These are phyloP conservation scores for Bombylius discolor DNA, from an alignment of 2,888 invertebrate species.

Conservation along the genomic window DNA sequence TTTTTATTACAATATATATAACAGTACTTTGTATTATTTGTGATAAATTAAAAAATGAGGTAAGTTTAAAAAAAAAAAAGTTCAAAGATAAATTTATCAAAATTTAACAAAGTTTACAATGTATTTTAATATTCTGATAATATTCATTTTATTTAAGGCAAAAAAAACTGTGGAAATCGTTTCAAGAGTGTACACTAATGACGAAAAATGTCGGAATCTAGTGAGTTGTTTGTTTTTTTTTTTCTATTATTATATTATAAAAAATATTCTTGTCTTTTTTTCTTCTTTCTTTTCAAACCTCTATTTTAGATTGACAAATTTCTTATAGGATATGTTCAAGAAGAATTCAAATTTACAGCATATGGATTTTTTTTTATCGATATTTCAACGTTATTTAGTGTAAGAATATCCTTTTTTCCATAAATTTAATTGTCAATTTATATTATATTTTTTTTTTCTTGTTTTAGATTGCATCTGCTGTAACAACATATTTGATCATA, in stretches of 20 bases:
- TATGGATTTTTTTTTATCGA: slow-evolving; percentile 35
- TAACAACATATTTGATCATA: slow-evolving; percentile 34
- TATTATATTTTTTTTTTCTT: background rate
- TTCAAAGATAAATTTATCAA: too few relatives aligned
- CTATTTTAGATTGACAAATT: slow-evolving; percentile 30
- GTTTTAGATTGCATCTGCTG: slow-evolving; percentile 31
- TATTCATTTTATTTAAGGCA: slow-evolving; percentile 19
- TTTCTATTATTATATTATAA: too few relatives aligned
- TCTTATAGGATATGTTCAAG: slow-evolving; percentile 32
- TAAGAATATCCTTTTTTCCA: slow-evolving; percentile 7
- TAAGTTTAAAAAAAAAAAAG: too few relatives aligned
- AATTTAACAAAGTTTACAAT: too few relatives aligned
- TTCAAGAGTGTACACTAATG: slow-evolving; percentile 28
- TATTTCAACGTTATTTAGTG: slow-evolving; percentile 33
- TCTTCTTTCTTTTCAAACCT: too few relatives aligned
- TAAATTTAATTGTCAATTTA: too few relatives aligned
- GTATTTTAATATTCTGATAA: too few relatives aligned
- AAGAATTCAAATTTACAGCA: slow-evolving; percentile 32
- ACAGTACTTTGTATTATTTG: too few relatives aligned
- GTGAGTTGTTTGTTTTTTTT: slow-evolving; percentile 17
- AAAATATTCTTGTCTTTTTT: too few relatives aligned
- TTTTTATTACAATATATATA: too few relatives aligned
- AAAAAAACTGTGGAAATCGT: slow-evolving; percentile 30
- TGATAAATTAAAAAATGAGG: too few relatives aligned
- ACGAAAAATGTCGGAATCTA: slow-evolving; percentile 30